phyloP scores from a whole-genome alignment of 2,797 vertebrate genomes.

The Urocyon cinereoargenteus region DNA sequence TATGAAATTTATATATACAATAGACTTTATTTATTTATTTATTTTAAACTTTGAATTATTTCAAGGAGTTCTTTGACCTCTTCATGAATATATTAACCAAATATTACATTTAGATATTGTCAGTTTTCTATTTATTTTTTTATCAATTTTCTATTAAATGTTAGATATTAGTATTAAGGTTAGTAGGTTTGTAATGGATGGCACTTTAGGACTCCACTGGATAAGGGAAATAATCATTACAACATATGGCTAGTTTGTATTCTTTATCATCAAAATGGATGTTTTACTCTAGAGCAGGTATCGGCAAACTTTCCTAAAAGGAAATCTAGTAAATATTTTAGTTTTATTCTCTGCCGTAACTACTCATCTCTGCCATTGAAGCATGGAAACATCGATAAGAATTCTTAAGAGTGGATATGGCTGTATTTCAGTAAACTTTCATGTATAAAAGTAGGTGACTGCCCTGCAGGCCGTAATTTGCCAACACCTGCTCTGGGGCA shows the following conservation, averaged over 20 bases:
- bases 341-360: neutral
- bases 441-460: neutral
- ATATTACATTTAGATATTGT: constrained; percentile 21
- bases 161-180: neutral
- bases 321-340: constrained; percentile 12
- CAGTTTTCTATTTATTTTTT: neutral
- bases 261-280: neutral
- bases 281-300: neutral
- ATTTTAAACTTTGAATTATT: constrained; percentile 52
- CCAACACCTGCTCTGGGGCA: neutral
- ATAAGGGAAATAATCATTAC: constrained; percentile 10
- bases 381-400: neutral
- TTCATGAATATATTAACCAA: constrained; percentile 51
- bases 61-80: neutral
- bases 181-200: neutral
- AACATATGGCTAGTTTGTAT: neutral
- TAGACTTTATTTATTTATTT: neutral
- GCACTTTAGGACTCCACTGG: neutral
- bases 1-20: constrained; percentile 1
- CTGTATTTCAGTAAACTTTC: neutral
- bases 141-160: neutral
- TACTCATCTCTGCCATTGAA: neutral
- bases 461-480: neutral
- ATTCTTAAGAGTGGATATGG: neutral
- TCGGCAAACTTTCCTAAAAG: neutral